phyloP scores from a whole-genome alignment of 2,113 vertebrate genomes.

The Romanogobio albipinnatus region DNA sequence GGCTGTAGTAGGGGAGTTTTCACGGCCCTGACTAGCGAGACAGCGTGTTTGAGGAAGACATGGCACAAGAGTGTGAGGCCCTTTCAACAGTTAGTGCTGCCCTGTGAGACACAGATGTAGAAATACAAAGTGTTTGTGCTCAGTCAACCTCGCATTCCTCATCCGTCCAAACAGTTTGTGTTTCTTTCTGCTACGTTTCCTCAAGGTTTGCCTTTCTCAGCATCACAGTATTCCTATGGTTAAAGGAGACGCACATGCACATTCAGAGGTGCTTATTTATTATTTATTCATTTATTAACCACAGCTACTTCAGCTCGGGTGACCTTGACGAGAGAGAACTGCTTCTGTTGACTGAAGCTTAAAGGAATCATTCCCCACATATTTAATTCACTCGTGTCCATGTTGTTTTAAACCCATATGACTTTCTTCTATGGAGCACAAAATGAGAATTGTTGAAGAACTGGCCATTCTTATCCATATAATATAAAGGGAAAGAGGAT shows the following conservation, averaged over 20 bases:
- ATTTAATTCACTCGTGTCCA: not conserved
- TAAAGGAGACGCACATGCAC: not conserved
- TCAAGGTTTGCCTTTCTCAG: conserved; percentile 3
- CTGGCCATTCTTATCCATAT: not conserved
- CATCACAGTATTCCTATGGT: not conserved
- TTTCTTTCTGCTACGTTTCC: not conserved
- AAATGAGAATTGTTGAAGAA: not conserved
- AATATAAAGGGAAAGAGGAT: not conserved
- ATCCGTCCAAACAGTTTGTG: conserved; percentile 17
- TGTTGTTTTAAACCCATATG: not conserved
- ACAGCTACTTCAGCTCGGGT: conserved; percentile 8
- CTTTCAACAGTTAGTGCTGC: conserved; percentile 28
- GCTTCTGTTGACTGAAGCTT: not conserved
- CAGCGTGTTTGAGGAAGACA: conserved; percentile 24
- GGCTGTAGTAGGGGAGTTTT: not conserved
- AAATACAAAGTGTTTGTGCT: conserved; percentile 63
- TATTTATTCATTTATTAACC: conserved; percentile 11
- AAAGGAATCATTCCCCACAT: not conserved
- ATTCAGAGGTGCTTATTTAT: conserved; percentile 7
- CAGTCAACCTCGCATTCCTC: conserved; percentile 37
- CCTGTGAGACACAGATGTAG: conserved; percentile 61
- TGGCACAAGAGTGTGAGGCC: conserved; percentile 43
- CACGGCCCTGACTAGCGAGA: not conserved
- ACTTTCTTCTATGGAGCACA: not conserved
- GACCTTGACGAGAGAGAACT: conserved; percentile 4